Base-by-base conservation (phyloP, 2,797 vertebrate genomes). In the Platalea minor region DNA sequence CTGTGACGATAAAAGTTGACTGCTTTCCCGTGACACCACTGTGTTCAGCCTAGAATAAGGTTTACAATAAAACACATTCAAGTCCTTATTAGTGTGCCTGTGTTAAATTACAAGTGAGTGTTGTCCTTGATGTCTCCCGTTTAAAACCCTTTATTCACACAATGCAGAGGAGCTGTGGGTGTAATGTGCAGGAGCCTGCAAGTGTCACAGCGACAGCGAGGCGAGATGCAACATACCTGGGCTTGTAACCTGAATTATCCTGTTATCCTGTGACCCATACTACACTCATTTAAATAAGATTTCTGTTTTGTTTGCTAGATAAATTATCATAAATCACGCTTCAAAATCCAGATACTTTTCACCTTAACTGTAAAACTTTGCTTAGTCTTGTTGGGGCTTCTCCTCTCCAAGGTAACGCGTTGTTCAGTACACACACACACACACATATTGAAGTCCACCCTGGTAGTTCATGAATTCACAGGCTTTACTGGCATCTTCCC, bases 31-130 rank as follows among this genome's bases (percentile, higher is more conserved):
- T 85, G 57, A 51, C 56, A 28, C 11, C 13, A 24, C 29, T 12
- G 4, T 24, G 35, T 59, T 85, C 54, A 85, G 67, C 64, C 48
- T 90, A 0, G 17, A 51, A 17, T 60, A 84, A 78, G 14, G 37
- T 14, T 89, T 91, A 73, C 61, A 96, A 70, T 96, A 91, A 96
- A 95, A 35, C 18, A 61, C 29, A 31, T 65, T 88, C 21, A 81
- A 75, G 60, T 87, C 67, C 28, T 64, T 54, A 43, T 7, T 4
- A 18, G 28, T 17, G 26, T 2, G 10, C 26, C 73, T 92, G 3
- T 4, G 1, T 43, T 61, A 54, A 59, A 51, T 83, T 46, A 31
- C 43, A 65, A 23, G 0, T 50, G 43, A 70, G 28, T 2, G 31
- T 89, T 65, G 50, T 86, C 57, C 37, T 72, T n/a, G 19, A 28